A percentile compares a stretch with the other conserved stretches of the same genome.
phyloP scores from a whole-genome alignment of 2,888 invertebrate genomes.

The Melikaiella ostensackeni region DNA sequence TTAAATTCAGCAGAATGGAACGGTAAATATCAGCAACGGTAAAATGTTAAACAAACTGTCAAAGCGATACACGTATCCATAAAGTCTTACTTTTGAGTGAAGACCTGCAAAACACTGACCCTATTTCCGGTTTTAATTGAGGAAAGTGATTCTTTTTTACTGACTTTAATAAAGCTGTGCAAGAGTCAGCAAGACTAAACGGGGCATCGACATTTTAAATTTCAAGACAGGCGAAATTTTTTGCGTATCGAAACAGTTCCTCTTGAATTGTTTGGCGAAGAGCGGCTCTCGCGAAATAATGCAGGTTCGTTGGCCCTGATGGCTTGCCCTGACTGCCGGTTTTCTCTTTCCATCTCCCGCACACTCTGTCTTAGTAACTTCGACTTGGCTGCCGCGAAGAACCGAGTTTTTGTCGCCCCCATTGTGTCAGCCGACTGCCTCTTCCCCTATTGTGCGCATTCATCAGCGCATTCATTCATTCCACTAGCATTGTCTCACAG shows the following conservation, averaged over 20 bases:
- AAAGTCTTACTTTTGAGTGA: no score
- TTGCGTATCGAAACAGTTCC: neutral
- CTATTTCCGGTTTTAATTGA: neutral
- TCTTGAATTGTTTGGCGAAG: slow-evolving; percentile 7
- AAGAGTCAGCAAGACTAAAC: neutral
- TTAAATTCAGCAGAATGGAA: no score
- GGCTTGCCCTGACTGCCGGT: slow-evolving; percentile 19
- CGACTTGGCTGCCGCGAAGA: slow-evolving; percentile 60
- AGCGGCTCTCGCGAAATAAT: slow-evolving; percentile 31
- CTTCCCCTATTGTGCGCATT: slow-evolving; percentile 74
- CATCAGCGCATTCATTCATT: slow-evolving; percentile 75
- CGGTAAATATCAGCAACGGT: no score
- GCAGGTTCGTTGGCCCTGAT: slow-evolving; percentile 26
- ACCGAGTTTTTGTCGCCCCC: slow-evolving; percentile 70
- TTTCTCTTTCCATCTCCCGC: slow-evolving; percentile 45
- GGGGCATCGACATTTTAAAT: neutral
- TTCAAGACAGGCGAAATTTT: neutral
- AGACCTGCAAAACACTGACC: neutral
- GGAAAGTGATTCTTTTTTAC: neutral
- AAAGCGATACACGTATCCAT: no score
- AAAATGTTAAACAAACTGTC: no score
- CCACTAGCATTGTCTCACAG: slow-evolving; percentile 71
- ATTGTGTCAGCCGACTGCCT: slow-evolving; percentile 66
- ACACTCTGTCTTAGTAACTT: slow-evolving; percentile 52
- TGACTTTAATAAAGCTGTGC: neutral